A percentile compares a stretch with the other conserved stretches of the same genome.
These are phyloP conservation scores for Pangasianodon hypophthalmus DNA, from an alignment of 2,113 vertebrate genomes.

Conservation along the genomic window DNA sequence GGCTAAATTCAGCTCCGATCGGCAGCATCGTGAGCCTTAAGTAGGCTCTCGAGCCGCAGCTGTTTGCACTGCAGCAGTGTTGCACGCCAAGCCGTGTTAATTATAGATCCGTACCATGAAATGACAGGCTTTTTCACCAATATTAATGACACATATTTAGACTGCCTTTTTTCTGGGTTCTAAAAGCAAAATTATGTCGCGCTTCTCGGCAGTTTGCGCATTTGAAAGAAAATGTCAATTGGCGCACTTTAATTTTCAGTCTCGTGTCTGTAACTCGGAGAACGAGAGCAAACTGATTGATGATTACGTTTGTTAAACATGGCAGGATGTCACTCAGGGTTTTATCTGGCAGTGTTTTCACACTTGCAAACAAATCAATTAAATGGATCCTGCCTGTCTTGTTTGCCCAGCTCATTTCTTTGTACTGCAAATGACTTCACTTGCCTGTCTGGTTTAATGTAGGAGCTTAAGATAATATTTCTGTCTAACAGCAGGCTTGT, in stretches of 20 bases:
- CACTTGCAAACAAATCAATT: constrained; percentile 33
- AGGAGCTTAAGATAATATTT: constrained; percentile 14
- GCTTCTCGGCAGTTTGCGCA: background rate
- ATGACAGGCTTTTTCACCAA: constrained; percentile 27
- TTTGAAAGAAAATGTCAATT: constrained; percentile 4
- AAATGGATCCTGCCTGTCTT: constrained; percentile 29
- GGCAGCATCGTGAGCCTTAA: background rate
- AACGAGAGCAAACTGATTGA: constrained; percentile 6
- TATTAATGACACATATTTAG: constrained; percentile 27
- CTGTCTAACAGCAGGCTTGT: background rate
- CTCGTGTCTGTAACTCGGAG: background rate
- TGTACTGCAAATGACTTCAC: constrained; percentile 13
- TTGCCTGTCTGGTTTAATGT: background rate
- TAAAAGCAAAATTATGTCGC: constrained; percentile 8
- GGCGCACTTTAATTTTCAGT: background rate
- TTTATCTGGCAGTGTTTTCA: constrained; percentile 14
- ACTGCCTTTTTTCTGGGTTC: background rate
- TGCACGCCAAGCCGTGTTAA: constrained; percentile 20
- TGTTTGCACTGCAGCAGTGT: constrained; percentile 23
- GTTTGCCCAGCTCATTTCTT: constrained; percentile 28
- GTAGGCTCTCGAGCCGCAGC: constrained; percentile 18
- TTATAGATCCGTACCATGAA: constrained; percentile 11
- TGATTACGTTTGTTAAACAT: constrained; percentile 14
- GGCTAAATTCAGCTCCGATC: background rate
- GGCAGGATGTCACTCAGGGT: constrained; percentile 1